Conservation (phyloP, 2,888 invertebrate species). For the Acronicta alni region DNA sequence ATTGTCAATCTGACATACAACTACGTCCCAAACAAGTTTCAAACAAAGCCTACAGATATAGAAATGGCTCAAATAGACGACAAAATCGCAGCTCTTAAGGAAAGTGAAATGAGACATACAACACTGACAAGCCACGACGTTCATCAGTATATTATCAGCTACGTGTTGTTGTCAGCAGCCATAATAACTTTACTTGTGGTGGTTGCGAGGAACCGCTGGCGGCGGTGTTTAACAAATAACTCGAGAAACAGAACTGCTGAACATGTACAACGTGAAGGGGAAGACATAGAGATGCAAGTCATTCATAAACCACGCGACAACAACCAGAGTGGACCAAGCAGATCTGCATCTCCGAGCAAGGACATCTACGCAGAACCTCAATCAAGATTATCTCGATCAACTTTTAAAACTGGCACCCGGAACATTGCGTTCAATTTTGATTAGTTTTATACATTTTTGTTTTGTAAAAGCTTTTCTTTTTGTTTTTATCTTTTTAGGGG, state of each 20-base stretch:
- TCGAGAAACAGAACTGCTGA: background rate
- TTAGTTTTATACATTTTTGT: background rate
- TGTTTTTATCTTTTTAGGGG: background rate
- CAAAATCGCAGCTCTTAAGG: background rate
- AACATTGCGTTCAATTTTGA: background rate
- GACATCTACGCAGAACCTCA: background rate
- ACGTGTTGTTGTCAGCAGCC: background rate
- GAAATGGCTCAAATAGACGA: conserved; percentile 1
- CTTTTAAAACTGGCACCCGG: background rate
- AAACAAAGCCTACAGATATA: background rate
- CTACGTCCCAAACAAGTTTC: conserved; percentile 1
- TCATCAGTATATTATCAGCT: conserved; percentile 12
- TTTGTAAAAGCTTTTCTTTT: background rate
- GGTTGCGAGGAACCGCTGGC: conserved; percentile 4
- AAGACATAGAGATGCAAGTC: conserved; percentile 2
- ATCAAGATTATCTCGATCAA: background rate
- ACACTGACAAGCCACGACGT: conserved; percentile 9
- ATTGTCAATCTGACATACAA: conserved; percentile 13
- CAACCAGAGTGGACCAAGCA: background rate
- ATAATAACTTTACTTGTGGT: conserved; percentile 1
- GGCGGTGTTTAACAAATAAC: background rate
- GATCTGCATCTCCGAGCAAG: background rate
- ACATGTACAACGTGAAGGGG: background rate
- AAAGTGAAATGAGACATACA: background rate
- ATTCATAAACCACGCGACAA: background rate